phyloP scores from a whole-genome alignment of 2,113 vertebrate species.

The Mesitornis unicolor region DNA sequence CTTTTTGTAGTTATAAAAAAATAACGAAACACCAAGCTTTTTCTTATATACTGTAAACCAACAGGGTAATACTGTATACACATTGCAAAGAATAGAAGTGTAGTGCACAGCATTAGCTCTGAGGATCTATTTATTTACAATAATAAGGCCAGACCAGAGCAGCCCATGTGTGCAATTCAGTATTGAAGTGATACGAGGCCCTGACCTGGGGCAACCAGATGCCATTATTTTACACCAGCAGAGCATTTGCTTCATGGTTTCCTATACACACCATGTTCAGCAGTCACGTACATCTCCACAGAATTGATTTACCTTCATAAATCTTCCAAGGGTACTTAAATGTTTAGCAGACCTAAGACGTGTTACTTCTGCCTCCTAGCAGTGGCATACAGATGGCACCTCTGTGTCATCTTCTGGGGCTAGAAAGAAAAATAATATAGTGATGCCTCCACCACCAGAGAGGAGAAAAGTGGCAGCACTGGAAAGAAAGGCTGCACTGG shows the following conservation, averaged over 20 bases:
- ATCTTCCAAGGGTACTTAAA: neutral
- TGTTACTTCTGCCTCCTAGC: neutral
- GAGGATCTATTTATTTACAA: neutral
- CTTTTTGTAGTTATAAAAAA: neutral
- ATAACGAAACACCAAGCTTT: neutral
- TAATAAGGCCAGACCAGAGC: neutral
- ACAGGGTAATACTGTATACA: no score
- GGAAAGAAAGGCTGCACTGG: neutral
- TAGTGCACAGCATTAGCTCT: neutral
- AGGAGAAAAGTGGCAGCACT: neutral
- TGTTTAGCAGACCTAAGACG: neutral
- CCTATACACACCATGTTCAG: accelerated
- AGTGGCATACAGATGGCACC: neutral
- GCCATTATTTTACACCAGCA: neutral
- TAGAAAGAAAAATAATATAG: neutral
- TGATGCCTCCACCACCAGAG: accelerated
- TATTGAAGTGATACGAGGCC: neutral
- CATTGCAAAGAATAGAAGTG: neutral
- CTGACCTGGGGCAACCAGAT: neutral
- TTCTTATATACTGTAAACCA: neutral
- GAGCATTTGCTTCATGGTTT: neutral
- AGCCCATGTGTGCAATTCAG: neutral
- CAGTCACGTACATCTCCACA: accelerated
- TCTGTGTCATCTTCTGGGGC: neutral
- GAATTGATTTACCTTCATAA: neutral